Evolutionary conservation across 1,140 invertebrate species (phyloP), one percentile per base, ranked within the genome.

Genomic region (Platyscapa corneri): DNA sequence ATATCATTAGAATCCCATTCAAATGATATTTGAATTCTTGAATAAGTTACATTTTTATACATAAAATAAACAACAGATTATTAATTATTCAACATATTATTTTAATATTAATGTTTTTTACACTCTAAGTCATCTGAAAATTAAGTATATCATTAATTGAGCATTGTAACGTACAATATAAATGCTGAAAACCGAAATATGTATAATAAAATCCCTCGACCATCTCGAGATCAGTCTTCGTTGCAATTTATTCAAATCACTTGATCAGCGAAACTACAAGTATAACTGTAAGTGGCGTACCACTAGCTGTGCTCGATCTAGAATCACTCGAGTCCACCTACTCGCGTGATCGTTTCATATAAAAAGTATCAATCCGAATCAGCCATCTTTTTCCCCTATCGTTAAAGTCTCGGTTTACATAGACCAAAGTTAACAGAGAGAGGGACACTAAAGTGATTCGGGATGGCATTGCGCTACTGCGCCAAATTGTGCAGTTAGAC

Each of bases 401-500:
- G 76, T 80, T 83, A 83, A 86, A 83, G 72, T 86, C 81, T 75
- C 85, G 30, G 82, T 79, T 86, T 83, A 83, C 85, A 79, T 78
- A 78, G 84, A 67, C 72, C n/a, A 10, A 39, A 10, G 8, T 32
- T 20, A 23, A 3, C 16, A n/a, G 56, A 32, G 39, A 30, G 74
- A 76, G 72, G 1, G 37, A 46, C 53, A 67, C 72, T 75, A 76
- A 67, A 82, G 78, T 46, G 74, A 70, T 82, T 78, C 79, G 79
- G 20, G 32, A 18, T 37, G 78, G 60, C 32, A 27, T 37, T 67
- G 60, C 46, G 83, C 83, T 79, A 79, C 79, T 75, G 84, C 65
- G 79, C 84, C 79, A 85, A 85, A 85, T 85, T 86, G 80, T 83
- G 64, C 80, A 86, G 79, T 70, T 86, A 78, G 79, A 82, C 72